Conservation (phyloP, 30 jellyfish, hydroid and myxozoan species). For the Aurelia aurita region DNA sequence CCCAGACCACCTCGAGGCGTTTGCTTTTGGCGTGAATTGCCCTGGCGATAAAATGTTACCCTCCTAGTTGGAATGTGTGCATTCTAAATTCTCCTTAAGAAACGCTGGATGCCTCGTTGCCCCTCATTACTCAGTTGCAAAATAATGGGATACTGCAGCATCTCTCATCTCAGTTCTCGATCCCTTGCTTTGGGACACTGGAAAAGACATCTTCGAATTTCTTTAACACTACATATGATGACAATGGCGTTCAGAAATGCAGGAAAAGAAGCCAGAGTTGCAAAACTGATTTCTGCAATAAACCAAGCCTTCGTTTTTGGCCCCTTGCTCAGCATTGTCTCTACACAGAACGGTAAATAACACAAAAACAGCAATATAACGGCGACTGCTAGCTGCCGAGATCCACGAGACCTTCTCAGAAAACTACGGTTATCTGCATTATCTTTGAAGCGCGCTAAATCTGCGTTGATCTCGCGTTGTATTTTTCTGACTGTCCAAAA, state of each 20-base stretch:
- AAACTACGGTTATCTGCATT: conserved; percentile 1
- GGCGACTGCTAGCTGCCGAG: conserved; percentile 10
- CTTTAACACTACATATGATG: not conserved
- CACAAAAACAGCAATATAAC: conserved; percentile 1
- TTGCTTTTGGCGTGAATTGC: too few relatives aligned
- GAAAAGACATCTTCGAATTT: conserved; percentile 14
- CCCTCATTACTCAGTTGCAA: too few relatives aligned
- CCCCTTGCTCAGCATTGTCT: not conserved
- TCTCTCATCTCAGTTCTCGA: too few relatives aligned
- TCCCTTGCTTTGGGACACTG: too few relatives aligned
- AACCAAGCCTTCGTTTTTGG: conserved; percentile 4
- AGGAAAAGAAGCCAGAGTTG: conserved; percentile 7
- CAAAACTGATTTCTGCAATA: not conserved
- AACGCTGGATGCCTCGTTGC: too few relatives aligned
- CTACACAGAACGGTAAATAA: conserved; percentile 33
- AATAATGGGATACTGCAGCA: too few relatives aligned
- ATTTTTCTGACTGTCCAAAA: conserved; percentile 19
- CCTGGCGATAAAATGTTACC: too few relatives aligned
- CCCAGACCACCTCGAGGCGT: too few relatives aligned
- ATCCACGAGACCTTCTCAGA: conserved; percentile 29
- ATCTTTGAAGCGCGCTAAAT: conserved; percentile 20
- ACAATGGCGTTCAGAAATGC: conserved; percentile 23
- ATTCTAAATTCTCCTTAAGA: too few relatives aligned
- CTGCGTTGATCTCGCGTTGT: not conserved
- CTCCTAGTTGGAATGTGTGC: too few relatives aligned